Evolutionary conservation across 2,888 invertebrate genomes (phyloP).

Genomic region (Dynastes hyllus): DNA sequence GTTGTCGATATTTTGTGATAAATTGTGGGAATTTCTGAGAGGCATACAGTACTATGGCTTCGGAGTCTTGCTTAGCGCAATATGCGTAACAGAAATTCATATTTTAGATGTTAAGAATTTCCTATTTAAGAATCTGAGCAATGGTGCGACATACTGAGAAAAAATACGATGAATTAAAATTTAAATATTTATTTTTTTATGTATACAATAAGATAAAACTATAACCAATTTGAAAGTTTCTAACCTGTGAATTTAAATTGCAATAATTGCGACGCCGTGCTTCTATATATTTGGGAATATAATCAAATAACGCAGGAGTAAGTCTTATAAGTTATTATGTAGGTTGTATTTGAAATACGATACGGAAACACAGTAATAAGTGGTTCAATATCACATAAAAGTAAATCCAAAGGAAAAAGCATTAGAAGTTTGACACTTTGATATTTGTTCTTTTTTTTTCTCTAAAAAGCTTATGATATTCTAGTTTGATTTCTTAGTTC

Average conservation of each 20-base stretch:
- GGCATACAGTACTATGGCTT: conserved; percentile 83
- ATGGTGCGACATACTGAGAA: conserved; percentile 61
- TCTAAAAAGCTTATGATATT: too few relatives aligned
- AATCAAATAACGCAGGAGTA: too few relatives aligned
- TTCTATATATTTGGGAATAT: too few relatives aligned
- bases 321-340: too few relatives aligned
- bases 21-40: conserved; percentile 84
- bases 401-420: too few relatives aligned
- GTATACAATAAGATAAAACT: neutral
- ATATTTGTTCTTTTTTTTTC: too few relatives aligned
- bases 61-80: conserved; percentile 78
- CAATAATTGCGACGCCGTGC: too few relatives aligned
- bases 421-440: too few relatives aligned
- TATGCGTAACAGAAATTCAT: conserved; percentile 83
- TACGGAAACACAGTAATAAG: too few relatives aligned
- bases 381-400: too few relatives aligned
- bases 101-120: conserved; percentile 76
- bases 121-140: conserved; percentile 72
- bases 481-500: too few relatives aligned
- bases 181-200: conserved; percentile 27
- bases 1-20: conserved; percentile 86
- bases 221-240: neutral
- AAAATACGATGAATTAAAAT: conserved; percentile 9
- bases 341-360: too few relatives aligned
- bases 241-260: neutral